Evolutionary conservation across 2,888 invertebrate species (phyloP), one percentile per base, ranked within the genome.

Genomic region (Sminthurides aquaticus): DNA sequence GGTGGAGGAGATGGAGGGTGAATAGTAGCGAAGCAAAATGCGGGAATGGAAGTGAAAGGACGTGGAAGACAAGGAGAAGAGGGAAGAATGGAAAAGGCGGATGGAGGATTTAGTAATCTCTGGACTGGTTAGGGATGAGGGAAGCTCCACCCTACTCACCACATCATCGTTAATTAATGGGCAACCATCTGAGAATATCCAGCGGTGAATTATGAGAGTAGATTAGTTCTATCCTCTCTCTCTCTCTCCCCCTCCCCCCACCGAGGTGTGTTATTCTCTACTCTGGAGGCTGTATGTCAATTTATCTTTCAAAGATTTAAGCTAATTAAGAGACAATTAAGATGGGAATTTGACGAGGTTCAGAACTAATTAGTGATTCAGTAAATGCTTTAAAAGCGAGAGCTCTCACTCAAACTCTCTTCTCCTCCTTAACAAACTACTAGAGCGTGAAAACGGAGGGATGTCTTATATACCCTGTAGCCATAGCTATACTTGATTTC

Each of bases 291-390:
- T 72, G 67, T 72, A 71, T 72, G 72, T 72, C 72, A 71, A 72
- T 72, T 72, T 72, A 72, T 72, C 72, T 71, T 70, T 67, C 67
- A 67, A 68, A 74, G 74, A 72, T 72, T 71, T 71, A 70, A 72
- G 69, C 72, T 74, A 74, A 74, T 74, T 74, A 74, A 71, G 74
- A 74, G 72, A 69, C 74, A 71, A 74, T 74, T 74, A 71, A 71
- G 74, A 71, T 72, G 73, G 73, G 72, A 73, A 71, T 74, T 74
- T 72, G 73, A 74, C 71, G 71, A 74, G 73, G 70, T 72, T 74
- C 73, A 70, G 73, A 71, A 67, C 73, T 74, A 72, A 74, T 74
- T 74, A 74, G 72, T 71, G 70, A 74, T 72, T 74, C 72, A 68
- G 70, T 71, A 73, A 72, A 72, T 72, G 71, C 62, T 62, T 57